Conservation (phyloP, 37 sponge, comb jelly and placozoan genomes). For the Dysidea cf. avara region DNA sequence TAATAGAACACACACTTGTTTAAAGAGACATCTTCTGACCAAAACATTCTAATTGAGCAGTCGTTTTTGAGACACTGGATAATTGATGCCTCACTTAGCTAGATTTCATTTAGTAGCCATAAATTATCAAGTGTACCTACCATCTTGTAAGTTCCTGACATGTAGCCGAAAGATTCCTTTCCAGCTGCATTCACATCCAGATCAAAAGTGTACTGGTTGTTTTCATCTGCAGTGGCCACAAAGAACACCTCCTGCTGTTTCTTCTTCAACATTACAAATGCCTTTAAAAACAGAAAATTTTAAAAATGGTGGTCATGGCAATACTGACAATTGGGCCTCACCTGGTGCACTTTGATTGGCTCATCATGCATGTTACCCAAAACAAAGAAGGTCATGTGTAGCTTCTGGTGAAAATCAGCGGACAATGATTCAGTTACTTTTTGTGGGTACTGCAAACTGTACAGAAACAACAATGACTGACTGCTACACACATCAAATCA, state of each 20-base stretch:
- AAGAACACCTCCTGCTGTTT: conserved; percentile 69
- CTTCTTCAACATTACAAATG: conserved; percentile 70
- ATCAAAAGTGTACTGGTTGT: conserved; percentile 60
- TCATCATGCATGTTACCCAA: conserved; percentile 5
- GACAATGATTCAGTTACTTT: conserved; percentile 33
- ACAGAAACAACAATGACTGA: too few species aligned
- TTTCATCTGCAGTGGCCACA: conserved; percentile 62
- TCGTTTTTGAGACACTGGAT: too few species aligned
- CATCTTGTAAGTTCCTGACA: conserved; percentile 39
- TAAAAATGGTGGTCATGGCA: background rate
- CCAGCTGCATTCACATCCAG: conserved; percentile 53
- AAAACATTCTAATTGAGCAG: too few species aligned
- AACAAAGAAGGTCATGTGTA: conserved; percentile 59
- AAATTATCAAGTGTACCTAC: too few species aligned
- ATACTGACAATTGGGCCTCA: background rate
- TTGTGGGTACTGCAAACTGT: conserved; percentile 56
- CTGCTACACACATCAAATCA: too few species aligned
- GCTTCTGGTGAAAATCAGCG: conserved; percentile 74
- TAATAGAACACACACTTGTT: too few species aligned
- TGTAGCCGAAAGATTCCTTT: conserved; percentile 30
- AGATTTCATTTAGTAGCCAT: background rate
- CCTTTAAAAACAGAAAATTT: conserved; percentile 38
- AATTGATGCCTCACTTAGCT: background rate
- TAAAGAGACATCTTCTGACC: too few species aligned
- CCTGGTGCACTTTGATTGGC: conserved; percentile 61